Percentiles rank a stretch among this genome's conserved stretches.
Evolutionary conservation across 37 sponge, comb jelly and placozoan species (phyloP).

Genomic region (Trichoplax adhaerens): DNA sequence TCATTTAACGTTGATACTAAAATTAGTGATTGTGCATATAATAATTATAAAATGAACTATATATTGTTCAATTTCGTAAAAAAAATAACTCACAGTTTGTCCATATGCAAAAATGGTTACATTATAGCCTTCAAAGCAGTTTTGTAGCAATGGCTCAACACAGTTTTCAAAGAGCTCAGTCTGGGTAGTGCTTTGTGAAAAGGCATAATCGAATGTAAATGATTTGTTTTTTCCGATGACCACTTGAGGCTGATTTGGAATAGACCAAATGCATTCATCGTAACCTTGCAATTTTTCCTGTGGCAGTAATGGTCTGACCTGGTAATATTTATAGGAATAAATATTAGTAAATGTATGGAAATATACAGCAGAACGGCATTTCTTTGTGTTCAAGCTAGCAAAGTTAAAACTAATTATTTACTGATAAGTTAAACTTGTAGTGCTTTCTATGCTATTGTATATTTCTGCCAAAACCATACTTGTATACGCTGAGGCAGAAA

Average conservation of each 20-base stretch:
- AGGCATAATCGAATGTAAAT: conserved; percentile 64
- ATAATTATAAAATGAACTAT: no score
- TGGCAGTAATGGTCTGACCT: conserved; percentile 46
- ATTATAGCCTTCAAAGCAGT: conserved; percentile 35
- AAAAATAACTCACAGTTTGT: conserved; percentile 20
- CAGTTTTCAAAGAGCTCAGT: conserved; percentile 16
- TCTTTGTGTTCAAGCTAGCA: no score
- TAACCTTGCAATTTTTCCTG: conserved; percentile 22
- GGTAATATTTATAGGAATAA: neutral
- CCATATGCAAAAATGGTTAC: conserved; percentile 51
- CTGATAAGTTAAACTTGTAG: no score
- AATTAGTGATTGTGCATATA: no score
- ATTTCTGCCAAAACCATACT: no score
- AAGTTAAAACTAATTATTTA: no score
- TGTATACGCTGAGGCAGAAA: no score
- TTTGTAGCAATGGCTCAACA: conserved; percentile 24
- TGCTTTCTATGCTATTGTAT: no score
- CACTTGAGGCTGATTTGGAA: conserved; percentile 39
- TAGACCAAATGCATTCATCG: conserved; percentile 24
- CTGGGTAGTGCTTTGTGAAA: conserved; percentile 37
- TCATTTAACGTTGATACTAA: no score
- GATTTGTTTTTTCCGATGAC: conserved; percentile 29
- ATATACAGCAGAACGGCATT: no score
- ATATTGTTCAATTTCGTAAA: no score
- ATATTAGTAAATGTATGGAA: no score